phyloP scores from a whole-genome alignment of 2,113 vertebrate genomes.

The Chlamydotis undulata region DNA sequence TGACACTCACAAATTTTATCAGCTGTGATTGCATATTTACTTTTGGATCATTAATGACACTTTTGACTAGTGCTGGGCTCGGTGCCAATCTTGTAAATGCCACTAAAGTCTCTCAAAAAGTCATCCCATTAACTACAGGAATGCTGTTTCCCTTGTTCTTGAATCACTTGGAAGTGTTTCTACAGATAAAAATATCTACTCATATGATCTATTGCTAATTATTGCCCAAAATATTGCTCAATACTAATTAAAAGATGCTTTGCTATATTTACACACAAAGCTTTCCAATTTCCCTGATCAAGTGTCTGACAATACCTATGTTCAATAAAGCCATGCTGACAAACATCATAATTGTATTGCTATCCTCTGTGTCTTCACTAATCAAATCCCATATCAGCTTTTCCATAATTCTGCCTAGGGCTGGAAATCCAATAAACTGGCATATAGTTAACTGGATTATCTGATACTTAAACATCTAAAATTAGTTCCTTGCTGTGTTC shows the following conservation, averaged over 20 bases:
- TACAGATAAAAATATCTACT: not conserved
- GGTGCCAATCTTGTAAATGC: slow-evolving; percentile 37
- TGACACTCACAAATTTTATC: slow-evolving; percentile 52
- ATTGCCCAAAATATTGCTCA: not conserved
- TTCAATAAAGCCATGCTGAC: not conserved
- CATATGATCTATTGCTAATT: not conserved
- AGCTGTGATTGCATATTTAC: slow-evolving; percentile 56
- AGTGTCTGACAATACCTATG: not conserved
- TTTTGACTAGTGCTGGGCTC: slow-evolving; percentile 43
- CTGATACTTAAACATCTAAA: slow-evolving; percentile 32
- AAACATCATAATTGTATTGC: not conserved
- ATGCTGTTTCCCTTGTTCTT: not conserved
- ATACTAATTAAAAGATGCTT: slow-evolving; percentile 24
- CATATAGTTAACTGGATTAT: slow-evolving; percentile 14
- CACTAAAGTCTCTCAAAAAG: slow-evolving; percentile 29
- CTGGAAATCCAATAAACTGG: slow-evolving; percentile 31
- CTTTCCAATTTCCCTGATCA: not conserved
- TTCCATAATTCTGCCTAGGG: not conserved
- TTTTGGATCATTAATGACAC: slow-evolving; percentile 47
- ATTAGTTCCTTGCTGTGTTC: not conserved
- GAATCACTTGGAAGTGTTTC: not conserved
- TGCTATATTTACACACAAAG: not conserved
- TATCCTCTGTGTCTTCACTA: not conserved
- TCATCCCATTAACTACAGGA: not conserved
- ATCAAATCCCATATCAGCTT: slow-evolving; percentile 13